phyloP scores from a whole-genome alignment of 2,113 vertebrate genomes.

The Pelmatolapia mariae region DNA sequence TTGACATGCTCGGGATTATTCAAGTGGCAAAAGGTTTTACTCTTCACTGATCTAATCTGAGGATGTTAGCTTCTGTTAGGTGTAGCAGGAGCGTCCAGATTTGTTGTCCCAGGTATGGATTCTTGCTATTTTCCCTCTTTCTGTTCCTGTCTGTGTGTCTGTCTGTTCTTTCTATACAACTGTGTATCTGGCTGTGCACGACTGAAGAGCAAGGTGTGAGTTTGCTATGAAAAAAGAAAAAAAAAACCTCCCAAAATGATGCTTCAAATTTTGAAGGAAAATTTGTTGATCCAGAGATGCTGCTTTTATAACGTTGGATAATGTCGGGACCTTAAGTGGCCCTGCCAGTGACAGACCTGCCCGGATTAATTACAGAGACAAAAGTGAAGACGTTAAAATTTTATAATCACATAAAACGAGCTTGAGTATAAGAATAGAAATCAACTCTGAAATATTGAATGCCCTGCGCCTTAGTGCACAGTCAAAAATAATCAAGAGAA shows the following conservation, averaged over 20 bases:
- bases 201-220: constrained; percentile 20
- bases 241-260: background rate
- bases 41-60: constrained; percentile 52
- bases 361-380: background rate
- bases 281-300: background rate
- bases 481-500: background rate
- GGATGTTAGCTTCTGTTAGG: constrained; percentile 20
- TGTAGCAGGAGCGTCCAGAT: constrained; percentile 22
- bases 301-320: background rate
- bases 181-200: background rate
- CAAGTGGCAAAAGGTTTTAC: constrained; percentile 61
- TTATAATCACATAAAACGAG: background rate
- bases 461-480: background rate
- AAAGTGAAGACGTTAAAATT: background rate
- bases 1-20: constrained; percentile 60
- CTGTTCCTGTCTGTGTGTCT: background rate
- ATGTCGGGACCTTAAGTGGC: background rate
- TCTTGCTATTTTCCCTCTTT: background rate
- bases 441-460: constrained; percentile 34
- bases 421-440: constrained; percentile 21
- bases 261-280: background rate
- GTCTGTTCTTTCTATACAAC: background rate
- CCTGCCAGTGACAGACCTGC: background rate
- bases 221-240: background rate
- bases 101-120: constrained; percentile 47